Conservation (phyloP, 2,888 invertebrate species). For the Esperia sulphurella region DNA sequence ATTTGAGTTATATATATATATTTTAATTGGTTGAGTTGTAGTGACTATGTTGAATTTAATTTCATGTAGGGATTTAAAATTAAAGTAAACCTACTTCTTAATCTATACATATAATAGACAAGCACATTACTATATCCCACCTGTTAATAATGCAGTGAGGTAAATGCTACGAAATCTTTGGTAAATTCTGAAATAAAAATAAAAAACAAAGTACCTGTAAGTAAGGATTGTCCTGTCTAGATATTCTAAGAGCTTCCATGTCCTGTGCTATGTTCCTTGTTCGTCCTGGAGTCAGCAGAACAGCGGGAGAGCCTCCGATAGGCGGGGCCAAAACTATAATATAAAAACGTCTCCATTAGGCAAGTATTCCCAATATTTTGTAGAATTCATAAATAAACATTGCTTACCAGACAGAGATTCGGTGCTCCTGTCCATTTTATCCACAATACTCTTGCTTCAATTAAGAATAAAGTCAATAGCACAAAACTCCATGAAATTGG, state of each 20-base stretch:
- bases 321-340: conserved; percentile 54
- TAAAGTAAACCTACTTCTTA: too few species aligned
- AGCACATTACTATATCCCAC: too few species aligned
- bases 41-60: too few species aligned
- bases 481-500: conserved; percentile 15
- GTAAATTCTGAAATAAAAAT: background rate
- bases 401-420: conserved; percentile 63
- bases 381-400: background rate
- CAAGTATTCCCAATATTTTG: too few species aligned
- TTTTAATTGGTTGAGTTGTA: too few species aligned
- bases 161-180: background rate
- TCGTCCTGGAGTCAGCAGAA: conserved; percentile 85
- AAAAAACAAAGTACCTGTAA: conserved; percentile 80
- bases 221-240: conserved; percentile 91
- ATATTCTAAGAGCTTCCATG: conserved; percentile 89
- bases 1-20: too few species aligned
- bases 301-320: conserved; percentile 71
- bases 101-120: too few species aligned
- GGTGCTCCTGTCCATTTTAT: conserved; percentile 62
- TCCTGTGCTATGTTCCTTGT: conserved; percentile 90
- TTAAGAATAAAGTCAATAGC: conserved; percentile 1
- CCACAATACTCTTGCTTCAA: background rate
- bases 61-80: too few species aligned
- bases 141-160: too few species aligned
- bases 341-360: conserved; percentile 12